Evolutionary conservation across 1,140 invertebrate species (phyloP), one percentile per base, ranked within the genome.

Genomic region (Drosophila teissieri): DNA sequence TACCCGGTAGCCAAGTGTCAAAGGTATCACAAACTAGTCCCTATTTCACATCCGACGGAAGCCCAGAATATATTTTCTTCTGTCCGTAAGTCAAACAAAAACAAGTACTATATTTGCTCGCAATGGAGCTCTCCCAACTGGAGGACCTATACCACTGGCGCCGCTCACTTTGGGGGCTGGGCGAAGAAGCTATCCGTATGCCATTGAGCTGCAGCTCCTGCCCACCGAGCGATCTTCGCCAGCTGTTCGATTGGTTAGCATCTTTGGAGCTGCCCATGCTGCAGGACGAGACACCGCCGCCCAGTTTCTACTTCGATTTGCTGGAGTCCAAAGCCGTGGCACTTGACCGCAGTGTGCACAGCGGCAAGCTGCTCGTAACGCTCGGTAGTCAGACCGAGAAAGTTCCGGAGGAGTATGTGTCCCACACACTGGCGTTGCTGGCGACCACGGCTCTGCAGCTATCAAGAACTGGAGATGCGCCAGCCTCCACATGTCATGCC

Each of bases 311-410:
- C 22, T 36, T 6, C 14, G 36, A 54, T 11, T 22, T 54, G 17
- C 1, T 22, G 17, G 17, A 37, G 17, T 2, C 36, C 12, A 14
- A 24, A 1, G 7, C 8, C 4, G 12, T 53, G 3, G 12, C 37
- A 12, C 27, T 51, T n/a, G n/a, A 3, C n/a, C n/a, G 27, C 3
- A 34, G 27, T 51, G 8, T 34, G 0, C 1, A 17, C 27, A 51
- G 27, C 10, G 48, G 48, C 11, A 51, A 17, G 48, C 48, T 51
- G 4, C 48, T 49, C 2, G n/a, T 51, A 10, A 51, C 24, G 24
- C 27, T 51, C n/a, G 27, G 24, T 10, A 17, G 27, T 17, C 48
- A 51, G 48, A 51, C 12, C 2, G 6, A 19, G 19, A 12, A 22
- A 22, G 45, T 14, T 24, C 5, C 24, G 24, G 4, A 24, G 24